A percentile compares a stretch with the other conserved stretches of the same genome.
These are phyloP conservation scores for Mus musculus DNA, from an alignment of 2,113 vertebrate species.

Conservation along the genomic window GRCm39 chr10:53107501-53108000, in stretches of 20 bases:
- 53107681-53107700: constrained; percentile 11
- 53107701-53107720: neutral
- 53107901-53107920: neutral
- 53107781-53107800: neutral
- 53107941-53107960: neutral
- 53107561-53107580: neutral
- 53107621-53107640: constrained; percentile 1
- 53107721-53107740: constrained; percentile 43
- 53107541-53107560: neutral
- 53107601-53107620: neutral
- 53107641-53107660: neutral
- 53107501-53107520: neutral
- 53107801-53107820: neutral
- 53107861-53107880: no score
- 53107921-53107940: neutral
- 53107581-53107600: neutral
- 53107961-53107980: neutral
- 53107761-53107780: neutral
- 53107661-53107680: constrained; percentile 43
- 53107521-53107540: neutral
- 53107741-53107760: neutral
- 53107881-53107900: neutral
- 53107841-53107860: neutral
- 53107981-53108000: neutral
- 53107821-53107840: neutral